Evolutionary conservation across 2,888 invertebrate species (phyloP).

Genomic region (Drosophila colorata): DNA sequence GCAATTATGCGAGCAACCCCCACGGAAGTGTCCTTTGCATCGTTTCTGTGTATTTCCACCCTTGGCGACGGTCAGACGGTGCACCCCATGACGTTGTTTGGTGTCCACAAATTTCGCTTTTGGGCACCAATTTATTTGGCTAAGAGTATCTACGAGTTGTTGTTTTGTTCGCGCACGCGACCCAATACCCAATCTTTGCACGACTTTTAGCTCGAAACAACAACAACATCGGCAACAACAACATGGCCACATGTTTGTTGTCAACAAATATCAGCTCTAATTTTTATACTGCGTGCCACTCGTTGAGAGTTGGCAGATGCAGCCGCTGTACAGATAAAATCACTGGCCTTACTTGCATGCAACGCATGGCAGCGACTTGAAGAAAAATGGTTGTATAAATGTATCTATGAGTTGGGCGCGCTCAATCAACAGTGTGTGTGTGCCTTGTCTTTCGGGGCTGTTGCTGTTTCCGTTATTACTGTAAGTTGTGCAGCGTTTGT

Average conservation of each 20-base stretch:
- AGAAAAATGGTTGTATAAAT: constrained; percentile 53
- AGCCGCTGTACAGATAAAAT: constrained; percentile 56
- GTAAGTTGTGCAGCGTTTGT: constrained; percentile 66
- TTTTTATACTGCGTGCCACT: constrained; percentile 70
- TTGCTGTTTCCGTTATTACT: constrained; percentile 12
- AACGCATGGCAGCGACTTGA: constrained; percentile 58
- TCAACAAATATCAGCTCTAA: constrained; percentile 74
- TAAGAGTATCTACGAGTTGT: constrained; percentile 29
- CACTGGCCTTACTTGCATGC: constrained; percentile 44
- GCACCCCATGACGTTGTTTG: constrained; percentile 57
- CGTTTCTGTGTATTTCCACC: constrained; percentile 47
- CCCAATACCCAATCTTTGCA: constrained; percentile 29
- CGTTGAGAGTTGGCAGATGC: constrained; percentile 55
- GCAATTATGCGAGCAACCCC: constrained; percentile 74
- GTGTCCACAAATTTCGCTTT: constrained; percentile 59
- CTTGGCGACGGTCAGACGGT: constrained; percentile 53
- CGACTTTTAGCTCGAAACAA: constrained; percentile 15
- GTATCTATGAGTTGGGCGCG: constrained; percentile 57
- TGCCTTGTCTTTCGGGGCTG: constrained; percentile 10
- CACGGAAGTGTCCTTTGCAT: constrained; percentile 20
- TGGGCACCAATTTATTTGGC: constrained; percentile 44
- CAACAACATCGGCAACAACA: constrained; percentile 30
- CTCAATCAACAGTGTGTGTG: constrained; percentile 26
- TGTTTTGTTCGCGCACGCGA: constrained; percentile 45
- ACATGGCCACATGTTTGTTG: constrained; percentile 72